Conservation (phyloP, 2,113 vertebrate species). For the Alexandromys fortis region DNA sequence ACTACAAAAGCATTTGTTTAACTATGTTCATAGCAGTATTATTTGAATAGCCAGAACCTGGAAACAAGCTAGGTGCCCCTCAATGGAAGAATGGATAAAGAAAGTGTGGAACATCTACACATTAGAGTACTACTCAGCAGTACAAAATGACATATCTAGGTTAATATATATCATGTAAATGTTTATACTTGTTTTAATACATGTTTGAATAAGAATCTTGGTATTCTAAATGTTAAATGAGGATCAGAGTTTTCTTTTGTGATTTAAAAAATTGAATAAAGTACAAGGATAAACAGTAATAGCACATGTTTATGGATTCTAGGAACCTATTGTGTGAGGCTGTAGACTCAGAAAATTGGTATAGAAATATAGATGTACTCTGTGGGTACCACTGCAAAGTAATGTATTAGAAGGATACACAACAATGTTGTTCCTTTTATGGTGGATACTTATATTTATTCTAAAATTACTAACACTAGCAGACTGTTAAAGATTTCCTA, state of each 20-base stretch:
- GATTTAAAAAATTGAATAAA: not conserved
- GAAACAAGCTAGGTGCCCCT: no score
- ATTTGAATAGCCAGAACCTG: no score
- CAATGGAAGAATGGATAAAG: no score
- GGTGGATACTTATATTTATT: not conserved
- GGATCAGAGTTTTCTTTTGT: not conserved
- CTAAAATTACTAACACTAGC: not conserved
- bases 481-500: not conserved
- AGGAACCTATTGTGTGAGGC: not conserved
- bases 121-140: no score
- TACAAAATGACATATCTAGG: not conserved
- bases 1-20: no score
- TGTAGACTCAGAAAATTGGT: not conserved
- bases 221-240: conserved; percentile 21
- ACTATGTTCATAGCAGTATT: no score
- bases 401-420: not conserved
- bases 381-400: not conserved
- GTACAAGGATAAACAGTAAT: not conserved
- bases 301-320: not conserved
- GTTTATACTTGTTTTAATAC: not conserved
- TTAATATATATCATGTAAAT: not conserved
- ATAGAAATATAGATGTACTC: not conserved
- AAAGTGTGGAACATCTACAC: no score
- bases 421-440: not conserved
- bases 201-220: not conserved